Evolutionary conservation across 1,140 invertebrate species (phyloP), one percentile per base, ranked within the genome.

Genomic region (Brachionus angularis): DNA sequence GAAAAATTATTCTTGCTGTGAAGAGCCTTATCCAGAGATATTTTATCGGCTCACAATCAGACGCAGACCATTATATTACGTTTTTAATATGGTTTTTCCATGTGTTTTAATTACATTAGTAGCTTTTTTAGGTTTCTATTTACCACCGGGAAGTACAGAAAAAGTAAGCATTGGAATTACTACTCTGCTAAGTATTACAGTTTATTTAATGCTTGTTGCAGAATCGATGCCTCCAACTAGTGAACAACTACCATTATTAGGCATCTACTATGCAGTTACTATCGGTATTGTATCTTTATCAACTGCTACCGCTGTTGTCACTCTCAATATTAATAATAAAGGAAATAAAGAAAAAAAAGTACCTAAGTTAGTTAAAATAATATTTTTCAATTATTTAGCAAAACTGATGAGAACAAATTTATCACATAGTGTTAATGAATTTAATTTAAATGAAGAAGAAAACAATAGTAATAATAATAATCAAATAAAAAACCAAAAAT

Each of bases 211-310:
- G 78, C 72, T 81, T 5, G 77, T 81, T 14, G 77, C 79, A 8
- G 79, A 81, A 55, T 79, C 76, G 42, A 80, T 81, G 78, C 79
- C 79, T 0, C 78, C 78, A 7, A 79, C 78, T 5, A 78, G 77
- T 16, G 77, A 80, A 46, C 76, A 76, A 2, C 49, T 81, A 16
- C 79, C 79, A 23, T 74, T 81, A 2, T 76, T 81, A 58, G 79
- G 79, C 78, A 75, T 71, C 18, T 82, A 82, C 73, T 75, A 93
- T 76, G 91, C 90, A 25, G 89, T 91, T 0, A 92, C 90, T 75
- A 93, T 93, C 73, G 91, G 89, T 75, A 85, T 93, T 62, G 91
- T 93, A 10, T 89, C 90, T 0, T 89, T 92, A 75, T 90, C 91
- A 7, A 91, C 90, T 0, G 90, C 88, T 1, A 85, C 93, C 75